phyloP scores from a whole-genome alignment of 2,113 vertebrate genomes.

The Prinia subflava region DNA sequence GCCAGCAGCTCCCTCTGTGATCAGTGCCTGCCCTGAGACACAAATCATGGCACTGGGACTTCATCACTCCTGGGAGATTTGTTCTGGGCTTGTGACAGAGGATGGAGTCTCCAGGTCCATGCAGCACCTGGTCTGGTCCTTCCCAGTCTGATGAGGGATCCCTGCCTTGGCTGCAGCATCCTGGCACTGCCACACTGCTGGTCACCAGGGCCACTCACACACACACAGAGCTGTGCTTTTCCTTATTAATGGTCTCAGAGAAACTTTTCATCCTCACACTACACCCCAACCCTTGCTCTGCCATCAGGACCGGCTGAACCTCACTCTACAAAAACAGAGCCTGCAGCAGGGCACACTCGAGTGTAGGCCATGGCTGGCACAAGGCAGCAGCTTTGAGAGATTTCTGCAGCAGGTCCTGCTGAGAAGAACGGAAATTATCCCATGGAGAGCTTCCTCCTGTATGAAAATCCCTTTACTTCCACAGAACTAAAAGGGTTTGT shows the following conservation, averaged over 20 bases:
- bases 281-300: neutral
- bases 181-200: neutral
- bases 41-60: neutral
- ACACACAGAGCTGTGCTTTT: neutral
- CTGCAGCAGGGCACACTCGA: neutral
- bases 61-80: neutral
- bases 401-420: neutral
- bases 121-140: neutral
- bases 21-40: neutral
- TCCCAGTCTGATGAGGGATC: neutral
- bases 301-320: neutral
- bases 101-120: neutral
- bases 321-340: neutral
- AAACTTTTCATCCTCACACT: neutral
- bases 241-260: neutral
- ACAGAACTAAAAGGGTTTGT: neutral
- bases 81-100: neutral
- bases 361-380: neutral
- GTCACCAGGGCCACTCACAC: neutral
- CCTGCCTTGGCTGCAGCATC: neutral
- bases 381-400: neutral
- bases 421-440: neutral
- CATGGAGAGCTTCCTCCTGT: neutral
- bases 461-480: neutral
- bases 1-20: neutral